These are phyloP conservation scores for Balaeniceps rex DNA, from an alignment of 2,113 vertebrate genomes.

Conservation along the genomic window DNA sequence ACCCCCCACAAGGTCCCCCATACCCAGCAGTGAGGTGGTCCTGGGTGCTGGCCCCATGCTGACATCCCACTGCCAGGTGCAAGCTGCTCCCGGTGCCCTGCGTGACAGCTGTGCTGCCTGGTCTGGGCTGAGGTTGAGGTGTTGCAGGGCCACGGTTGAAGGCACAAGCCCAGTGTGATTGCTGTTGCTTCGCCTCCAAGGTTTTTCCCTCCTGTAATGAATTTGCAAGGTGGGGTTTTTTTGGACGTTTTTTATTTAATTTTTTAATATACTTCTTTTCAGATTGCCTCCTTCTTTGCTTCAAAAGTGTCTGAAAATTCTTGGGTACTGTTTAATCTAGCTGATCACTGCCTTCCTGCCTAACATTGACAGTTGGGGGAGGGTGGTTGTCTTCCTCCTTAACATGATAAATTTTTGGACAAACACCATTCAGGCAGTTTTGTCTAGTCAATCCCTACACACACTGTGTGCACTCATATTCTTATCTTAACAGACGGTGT, in stretches of 20 bases:
- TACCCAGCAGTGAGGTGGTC: neutral
- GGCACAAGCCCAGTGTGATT: neutral
- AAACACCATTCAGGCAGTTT: neutral
- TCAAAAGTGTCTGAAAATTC: neutral
- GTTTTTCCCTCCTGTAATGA: neutral
- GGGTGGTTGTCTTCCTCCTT: neutral
- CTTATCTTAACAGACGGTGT: neutral
- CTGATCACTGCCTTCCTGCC: neutral
- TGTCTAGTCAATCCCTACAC: neutral
- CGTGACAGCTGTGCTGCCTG: neutral
- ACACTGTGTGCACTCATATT: neutral
- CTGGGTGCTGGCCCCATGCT: neutral
- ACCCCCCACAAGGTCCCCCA: too few species aligned
- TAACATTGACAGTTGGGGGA: fast-evolving
- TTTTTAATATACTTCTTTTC: neutral
- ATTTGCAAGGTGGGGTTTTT: neutral
- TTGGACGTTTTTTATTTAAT: neutral
- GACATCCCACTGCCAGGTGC: neutral
- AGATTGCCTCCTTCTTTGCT: neutral
- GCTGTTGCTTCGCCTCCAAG: neutral
- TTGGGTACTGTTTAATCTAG: neutral
- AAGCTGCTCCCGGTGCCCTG: neutral
- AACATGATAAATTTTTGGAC: neutral
- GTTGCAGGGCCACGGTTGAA: fast-evolving
- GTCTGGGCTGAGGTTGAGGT: neutral